Conservation (phyloP, 2,888 invertebrate species). For the Synergus itoensis region DNA sequence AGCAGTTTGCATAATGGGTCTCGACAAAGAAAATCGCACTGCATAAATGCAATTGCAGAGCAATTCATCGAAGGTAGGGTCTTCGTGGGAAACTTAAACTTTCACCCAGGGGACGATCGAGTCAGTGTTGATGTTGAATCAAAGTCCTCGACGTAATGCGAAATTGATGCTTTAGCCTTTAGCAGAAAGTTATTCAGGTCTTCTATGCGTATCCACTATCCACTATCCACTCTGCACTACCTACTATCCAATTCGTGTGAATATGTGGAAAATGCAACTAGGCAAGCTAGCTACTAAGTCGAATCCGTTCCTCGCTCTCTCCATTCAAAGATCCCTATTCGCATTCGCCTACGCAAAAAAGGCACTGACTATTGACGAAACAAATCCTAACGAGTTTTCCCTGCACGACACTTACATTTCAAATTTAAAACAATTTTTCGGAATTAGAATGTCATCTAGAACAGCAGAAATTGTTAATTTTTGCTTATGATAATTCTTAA, state of each 20-base stretch:
- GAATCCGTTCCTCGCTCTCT: conserved; percentile 16
- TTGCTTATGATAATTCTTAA: neutral
- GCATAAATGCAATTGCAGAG: conserved; percentile 44
- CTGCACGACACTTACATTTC: no score
- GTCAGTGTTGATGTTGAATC: conserved; percentile 55
- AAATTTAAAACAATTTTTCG: no score
- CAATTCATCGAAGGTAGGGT: conserved; percentile 51
- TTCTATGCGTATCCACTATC: conserved; percentile 31
- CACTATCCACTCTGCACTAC: no score
- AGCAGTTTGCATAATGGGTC: conserved; percentile 37
- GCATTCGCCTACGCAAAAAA: no score
- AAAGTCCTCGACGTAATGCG: conserved; percentile 53
- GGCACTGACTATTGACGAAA: no score
- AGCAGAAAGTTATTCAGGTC: conserved; percentile 42
- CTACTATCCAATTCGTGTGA: neutral
- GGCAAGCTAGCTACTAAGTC: neutral
- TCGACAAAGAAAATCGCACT: conserved; percentile 39
- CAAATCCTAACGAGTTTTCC: no score
- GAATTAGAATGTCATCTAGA: no score
- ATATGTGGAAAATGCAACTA: conserved; percentile 26
- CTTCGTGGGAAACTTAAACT: conserved; percentile 73
- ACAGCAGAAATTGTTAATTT: no score
- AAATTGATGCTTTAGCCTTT: conserved; percentile 61
- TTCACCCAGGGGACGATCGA: conserved; percentile 70
- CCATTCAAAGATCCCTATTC: neutral